phyloP scores from a whole-genome alignment of 2,797 vertebrate genomes.

The Lagodon rhomboides region DNA sequence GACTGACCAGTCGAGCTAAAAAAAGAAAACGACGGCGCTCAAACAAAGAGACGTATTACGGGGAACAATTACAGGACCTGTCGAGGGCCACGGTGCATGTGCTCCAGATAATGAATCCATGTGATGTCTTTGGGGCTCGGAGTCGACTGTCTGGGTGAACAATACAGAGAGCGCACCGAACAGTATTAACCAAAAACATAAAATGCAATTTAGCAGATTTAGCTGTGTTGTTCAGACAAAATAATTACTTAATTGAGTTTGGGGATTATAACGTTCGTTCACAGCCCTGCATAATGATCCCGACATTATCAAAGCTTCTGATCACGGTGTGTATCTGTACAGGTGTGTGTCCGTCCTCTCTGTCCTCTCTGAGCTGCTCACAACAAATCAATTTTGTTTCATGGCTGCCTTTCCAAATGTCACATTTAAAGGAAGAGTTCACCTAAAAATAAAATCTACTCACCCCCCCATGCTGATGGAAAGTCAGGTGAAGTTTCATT shows the following conservation, averaged over 20 bases:
- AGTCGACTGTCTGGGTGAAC: background rate
- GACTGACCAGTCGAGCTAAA: constrained; percentile 47
- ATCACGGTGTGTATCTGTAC: background rate
- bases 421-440: too few relatives aligned
- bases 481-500: too few relatives aligned
- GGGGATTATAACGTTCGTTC: background rate
- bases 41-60: constrained; percentile 37
- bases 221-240: background rate
- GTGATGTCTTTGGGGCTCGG: background rate
- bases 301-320: background rate
- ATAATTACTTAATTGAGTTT: too few relatives aligned
- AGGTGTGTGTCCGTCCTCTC: background rate
- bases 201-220: constrained; percentile 3
- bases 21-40: constrained; percentile 22
- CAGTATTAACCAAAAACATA: background rate
- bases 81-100: background rate
- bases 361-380: background rate
- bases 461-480: too few relatives aligned
- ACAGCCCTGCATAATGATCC: background rate
- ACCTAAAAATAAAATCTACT: too few relatives aligned
- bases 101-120: constrained; percentile 1
- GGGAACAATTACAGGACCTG: constrained; percentile 33
- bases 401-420: too few relatives aligned
- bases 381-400: background rate
- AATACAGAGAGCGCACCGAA: background rate